Evolutionary conservation across 1,140 invertebrate genomes (phyloP), one percentile per base, ranked within the genome.

Genomic region (Leptinotarsa lineolata): DNA sequence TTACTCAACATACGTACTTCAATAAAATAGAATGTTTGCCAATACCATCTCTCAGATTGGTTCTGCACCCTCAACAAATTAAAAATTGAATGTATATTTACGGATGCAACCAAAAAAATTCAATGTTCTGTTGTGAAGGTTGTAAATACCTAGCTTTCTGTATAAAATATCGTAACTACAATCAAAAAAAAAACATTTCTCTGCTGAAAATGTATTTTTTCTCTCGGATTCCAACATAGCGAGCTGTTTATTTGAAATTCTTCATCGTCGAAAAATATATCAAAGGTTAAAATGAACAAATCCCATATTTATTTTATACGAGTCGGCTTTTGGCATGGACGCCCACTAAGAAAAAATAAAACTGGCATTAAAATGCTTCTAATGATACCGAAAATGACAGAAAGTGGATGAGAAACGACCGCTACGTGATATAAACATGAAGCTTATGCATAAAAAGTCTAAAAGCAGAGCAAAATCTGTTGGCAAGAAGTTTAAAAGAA

Each of bases 281-380:
- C 30, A 39, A n/a, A n/a, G 48, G 48, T 54, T 54, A 54, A 54
- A 54, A 54, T 54, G 48, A 18, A 54, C 48, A 54, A 18, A 54
- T 54, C n/a, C n/a, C 48, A 13, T 54, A 54, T 54, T 54, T 16
- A 54, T 54, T 54, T 54, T 54, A 18, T 54, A 16, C 2, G 48
- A 54, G 48, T 54, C 48, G 15, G 16, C 48, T 54, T 54, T 54
- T 54, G 48, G n/a, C 48, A 3, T 54, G 48, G n/a, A 54, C 48
- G 48, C 48, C 48, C 48, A 54, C 48, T 15, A 18, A 54, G 16
- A 54, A 54, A 54, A 54, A 54, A 54, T 16, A 54, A 15, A 54
- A 16, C 48, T 54, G 48, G 48, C 48, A 54, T 54, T 16, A 54
- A 54, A 54, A 54, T 54, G 48, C 48, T 54, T 54, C 48, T 54